These are phyloP conservation scores for Sprattus sprattus DNA, from an alignment of 2,113 vertebrate species.

Conservation along the genomic window DNA sequence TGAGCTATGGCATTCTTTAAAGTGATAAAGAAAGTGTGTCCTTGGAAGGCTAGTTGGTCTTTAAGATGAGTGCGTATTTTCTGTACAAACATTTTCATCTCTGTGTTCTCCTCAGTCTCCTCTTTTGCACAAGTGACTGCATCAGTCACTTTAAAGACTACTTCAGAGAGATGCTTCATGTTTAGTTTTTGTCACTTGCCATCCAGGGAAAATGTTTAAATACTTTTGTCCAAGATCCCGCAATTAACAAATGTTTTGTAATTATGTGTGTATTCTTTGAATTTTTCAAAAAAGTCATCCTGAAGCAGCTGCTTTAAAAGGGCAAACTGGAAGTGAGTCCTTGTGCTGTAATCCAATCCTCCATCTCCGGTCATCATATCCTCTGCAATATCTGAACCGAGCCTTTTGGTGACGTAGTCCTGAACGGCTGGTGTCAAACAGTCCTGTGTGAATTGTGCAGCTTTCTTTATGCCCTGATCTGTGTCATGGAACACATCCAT, in stretches of 20 bases:
- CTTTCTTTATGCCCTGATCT: constrained; percentile 55
- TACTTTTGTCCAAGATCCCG: constrained; percentile 1
- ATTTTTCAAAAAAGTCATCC: constrained; percentile 38
- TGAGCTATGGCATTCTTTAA: not conserved
- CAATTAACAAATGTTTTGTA: constrained; percentile 58
- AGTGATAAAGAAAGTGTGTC: not conserved
- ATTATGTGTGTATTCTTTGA: constrained; percentile 38
- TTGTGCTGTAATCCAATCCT: constrained; percentile 45
- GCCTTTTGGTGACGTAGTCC: constrained; percentile 36
- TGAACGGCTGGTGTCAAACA: constrained; percentile 56
- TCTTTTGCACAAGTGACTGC: not conserved
- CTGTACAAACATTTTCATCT: not conserved
- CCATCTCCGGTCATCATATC: constrained; percentile 38
- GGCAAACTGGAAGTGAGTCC: constrained; percentile 51
- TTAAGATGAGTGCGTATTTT: not conserved
- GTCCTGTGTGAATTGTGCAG: constrained; percentile 41
- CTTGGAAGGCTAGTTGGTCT: not conserved
- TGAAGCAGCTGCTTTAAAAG: constrained; percentile 54
- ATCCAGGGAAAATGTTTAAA: not conserved
- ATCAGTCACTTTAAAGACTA: not conserved
- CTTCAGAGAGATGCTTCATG: not conserved
- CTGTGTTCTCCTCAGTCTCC: not conserved
- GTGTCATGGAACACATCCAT: constrained; percentile 42
- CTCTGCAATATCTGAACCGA: constrained; percentile 58
- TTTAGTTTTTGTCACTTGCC: not conserved